These are phyloP conservation scores for Theristicus caerulescens DNA, from an alignment of 2,113 vertebrate species.

Conservation along the genomic window DNA sequence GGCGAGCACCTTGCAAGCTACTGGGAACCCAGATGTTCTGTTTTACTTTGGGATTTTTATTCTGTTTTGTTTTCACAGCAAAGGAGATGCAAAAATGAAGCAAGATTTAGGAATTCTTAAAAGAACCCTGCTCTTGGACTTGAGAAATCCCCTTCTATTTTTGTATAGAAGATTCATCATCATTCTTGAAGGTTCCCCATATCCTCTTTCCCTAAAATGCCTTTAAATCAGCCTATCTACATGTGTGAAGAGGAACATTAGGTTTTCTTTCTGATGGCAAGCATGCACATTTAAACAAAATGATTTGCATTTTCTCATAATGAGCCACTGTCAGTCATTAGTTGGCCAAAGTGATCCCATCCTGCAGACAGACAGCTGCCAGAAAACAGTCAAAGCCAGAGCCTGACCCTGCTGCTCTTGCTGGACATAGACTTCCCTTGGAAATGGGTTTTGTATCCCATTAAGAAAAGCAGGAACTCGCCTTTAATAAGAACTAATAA, in stretches of 20 bases:
- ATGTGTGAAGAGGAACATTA: background rate
- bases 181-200: background rate
- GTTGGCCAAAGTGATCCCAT: background rate
- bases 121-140: background rate
- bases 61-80: background rate
- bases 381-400: background rate
- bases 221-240: background rate
- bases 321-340: slow-evolving; percentile 5
- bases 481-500: slow-evolving; percentile 29
- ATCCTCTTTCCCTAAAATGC: background rate
- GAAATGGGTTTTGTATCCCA: slow-evolving; percentile 27
- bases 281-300: background rate
- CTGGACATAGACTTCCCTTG: slow-evolving; percentile 22
- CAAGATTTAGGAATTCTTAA: background rate
- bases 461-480: slow-evolving; percentile 42
- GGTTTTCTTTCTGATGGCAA: background rate
- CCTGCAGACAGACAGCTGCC: background rate
- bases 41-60: background rate
- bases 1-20: background rate
- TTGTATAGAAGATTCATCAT: background rate
- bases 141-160: background rate
- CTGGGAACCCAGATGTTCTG: background rate
- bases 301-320: slow-evolving; percentile 6
- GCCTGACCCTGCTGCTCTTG: background rate
- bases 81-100: background rate